Evolutionary conservation across 2,113 vertebrate genomes (phyloP), one percentile per base, ranked within the genome.

Genomic region (Geothlypis trichas): DNA sequence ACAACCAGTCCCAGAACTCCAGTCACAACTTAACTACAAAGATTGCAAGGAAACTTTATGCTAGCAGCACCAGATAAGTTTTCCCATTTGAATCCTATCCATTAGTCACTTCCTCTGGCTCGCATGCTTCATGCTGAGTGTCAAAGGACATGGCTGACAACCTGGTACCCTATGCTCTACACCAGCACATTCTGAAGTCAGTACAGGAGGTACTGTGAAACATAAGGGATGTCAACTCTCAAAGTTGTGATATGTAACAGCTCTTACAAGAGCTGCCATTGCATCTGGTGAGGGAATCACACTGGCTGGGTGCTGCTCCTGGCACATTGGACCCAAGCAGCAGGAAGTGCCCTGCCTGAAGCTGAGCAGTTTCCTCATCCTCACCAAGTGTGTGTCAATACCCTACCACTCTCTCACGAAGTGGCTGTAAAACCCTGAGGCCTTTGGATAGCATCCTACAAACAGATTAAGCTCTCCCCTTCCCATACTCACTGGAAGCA

Each of bases 251-350:
- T 21, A 54, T 0, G 7, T 4, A 71, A 63, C 65, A 88, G 20
- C 37, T 93, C 47, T 73, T n/a, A 31, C 47, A 85, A 91, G 57
- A 71, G 57, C 14, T 84, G n/a, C 24, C 5, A 0, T 18, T 61
- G 33, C 35, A 71, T 11, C 7, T 1, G 0, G 13, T 27, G 4
- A 1, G 0, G 54, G 67, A 93, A 20, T 30, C 19, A 11, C 5
- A 0, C 30, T 52, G 37, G 21, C 31, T 54, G n/a, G 37, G 33
- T 27, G 51, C 59, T 91, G 49, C 41, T 75, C 35, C 59, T 44
- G 67, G n/a, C 59, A 78, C 22, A 2, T 17, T 9, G 30, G 33
- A 55, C 77, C 39, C 74, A 35, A 74, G 63, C 1, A 3, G 42
- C 39, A 81, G 47, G 24, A 85, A 84, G 21, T 37, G 30, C 63